Conservation (phyloP, 1,140 invertebrate species). For the Acromyrmex charruanus region DNA sequence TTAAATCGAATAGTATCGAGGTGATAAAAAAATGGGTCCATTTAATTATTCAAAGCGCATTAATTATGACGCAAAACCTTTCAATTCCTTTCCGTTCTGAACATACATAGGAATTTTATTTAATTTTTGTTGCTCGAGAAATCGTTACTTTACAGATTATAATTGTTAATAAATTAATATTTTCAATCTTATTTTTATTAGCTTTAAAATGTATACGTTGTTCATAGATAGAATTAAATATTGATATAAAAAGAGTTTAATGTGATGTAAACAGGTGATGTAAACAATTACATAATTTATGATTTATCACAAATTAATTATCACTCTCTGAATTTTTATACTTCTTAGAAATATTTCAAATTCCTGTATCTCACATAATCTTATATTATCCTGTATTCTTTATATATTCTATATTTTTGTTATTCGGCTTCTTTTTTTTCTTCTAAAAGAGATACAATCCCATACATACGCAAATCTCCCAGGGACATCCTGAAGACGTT, state of each 20-base stretch:
- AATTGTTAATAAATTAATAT: background rate
- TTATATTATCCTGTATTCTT: background rate
- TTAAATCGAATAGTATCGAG: background rate
- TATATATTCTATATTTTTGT: background rate
- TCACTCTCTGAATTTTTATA: background rate
- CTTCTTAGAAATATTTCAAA: background rate
- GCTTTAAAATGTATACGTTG: background rate
- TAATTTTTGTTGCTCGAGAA: background rate
- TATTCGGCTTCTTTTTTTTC: background rate
- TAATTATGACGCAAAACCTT: background rate
- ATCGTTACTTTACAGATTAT: background rate
- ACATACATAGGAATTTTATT: background rate
- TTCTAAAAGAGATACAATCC: background rate
- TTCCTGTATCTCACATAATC: background rate
- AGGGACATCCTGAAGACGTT: no score
- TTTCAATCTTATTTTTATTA: background rate
- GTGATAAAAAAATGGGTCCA: slow-evolving; percentile 7
- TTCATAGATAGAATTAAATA: background rate
- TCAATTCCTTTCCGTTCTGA: background rate
- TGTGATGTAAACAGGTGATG: background rate
- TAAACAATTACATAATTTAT: background rate
- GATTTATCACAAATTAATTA: no score
- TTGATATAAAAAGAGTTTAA: background rate
- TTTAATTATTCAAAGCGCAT: background rate
- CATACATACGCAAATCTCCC: no score